Evolutionary conservation across 1,140 invertebrate genomes (phyloP), one percentile per base, ranked within the genome.

Genomic region (Charaxes varanes): DNA sequence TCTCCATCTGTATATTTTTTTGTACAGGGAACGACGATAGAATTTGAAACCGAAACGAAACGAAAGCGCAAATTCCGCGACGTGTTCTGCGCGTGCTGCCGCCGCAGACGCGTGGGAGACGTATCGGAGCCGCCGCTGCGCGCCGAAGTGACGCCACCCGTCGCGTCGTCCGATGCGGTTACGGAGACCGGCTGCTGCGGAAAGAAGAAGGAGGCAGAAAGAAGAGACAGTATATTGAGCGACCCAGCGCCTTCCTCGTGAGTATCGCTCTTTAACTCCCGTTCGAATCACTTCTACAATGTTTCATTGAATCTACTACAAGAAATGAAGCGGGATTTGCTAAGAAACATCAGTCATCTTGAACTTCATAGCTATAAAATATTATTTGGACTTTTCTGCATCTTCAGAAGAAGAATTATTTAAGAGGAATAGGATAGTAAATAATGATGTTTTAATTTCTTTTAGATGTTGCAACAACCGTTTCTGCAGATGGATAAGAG

Each of bases 211-310:
- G 38, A 62, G 26, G 56, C 57, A 3, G 59, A 80, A 18, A 63
- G 83, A 23, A 61, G 83, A 14, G 83, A 85, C 38, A 85, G 83
- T 26, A 85, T 85, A 47, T 36, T 84, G 6, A 85, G 81, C 33
- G 70, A 83, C 41, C 53, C 65, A 15, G 38, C 65, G 18, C 62
- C 65, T 18, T 35, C 57, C 6, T 61, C 53, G 74, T 77, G 13
- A 63, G 64, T 55, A 15, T 15, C 13, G n/a, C n/a, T n/a, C n/a
- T 33, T 12, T 26, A 4, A 32, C 5, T 14, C 26, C 8, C 7
- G 1, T 28, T 28, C 6, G 7, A 28, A 11, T 8, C 13, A 11
- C n/a, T 11, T 11, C 6, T 8, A 11, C 6, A 27, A n/a, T n/a
- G n/a, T n/a, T n/a, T n/a, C n/a, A n/a, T n/a, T n/a, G n/a, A n/a